Evolutionary conservation across 2,888 invertebrate genomes (phyloP).

Genomic region (Arge pagana): DNA sequence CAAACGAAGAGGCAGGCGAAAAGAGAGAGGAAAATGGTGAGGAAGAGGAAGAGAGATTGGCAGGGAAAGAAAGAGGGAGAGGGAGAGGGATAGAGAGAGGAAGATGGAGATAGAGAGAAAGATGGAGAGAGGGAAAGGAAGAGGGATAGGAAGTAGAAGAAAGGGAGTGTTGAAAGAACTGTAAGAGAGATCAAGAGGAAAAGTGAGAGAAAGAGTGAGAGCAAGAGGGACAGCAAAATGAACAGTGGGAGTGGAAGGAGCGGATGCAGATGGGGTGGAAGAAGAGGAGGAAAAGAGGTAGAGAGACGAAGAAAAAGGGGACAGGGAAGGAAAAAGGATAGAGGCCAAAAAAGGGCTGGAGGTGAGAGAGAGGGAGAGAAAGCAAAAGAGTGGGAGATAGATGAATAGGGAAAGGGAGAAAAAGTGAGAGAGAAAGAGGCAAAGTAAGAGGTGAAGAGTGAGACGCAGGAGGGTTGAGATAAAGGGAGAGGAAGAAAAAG

Average conservation of each 20-base stretch:
- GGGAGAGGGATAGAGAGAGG: neutral
- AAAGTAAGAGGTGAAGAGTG: neutral
- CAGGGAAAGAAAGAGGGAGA: neutral
- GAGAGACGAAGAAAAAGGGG: neutral
- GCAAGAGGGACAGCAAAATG: neutral
- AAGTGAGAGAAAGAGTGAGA: neutral
- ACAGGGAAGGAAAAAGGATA: neutral
- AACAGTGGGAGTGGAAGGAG: neutral
- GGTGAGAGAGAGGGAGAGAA: neutral
- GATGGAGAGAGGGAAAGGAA: neutral
- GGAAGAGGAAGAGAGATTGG: neutral
- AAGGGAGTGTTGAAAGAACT: neutral
- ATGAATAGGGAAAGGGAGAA: neutral
- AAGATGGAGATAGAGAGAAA: neutral
- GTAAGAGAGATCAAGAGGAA: neutral
- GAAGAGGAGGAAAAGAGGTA: neutral
- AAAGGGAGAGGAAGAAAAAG: slow-evolving; percentile 1
- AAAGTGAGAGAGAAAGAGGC: neutral
- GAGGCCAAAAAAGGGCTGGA: neutral
- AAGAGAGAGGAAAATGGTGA: neutral
- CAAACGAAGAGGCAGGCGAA: neutral
- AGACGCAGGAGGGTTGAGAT: neutral
- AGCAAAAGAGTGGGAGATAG: neutral
- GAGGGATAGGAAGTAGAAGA: neutral
- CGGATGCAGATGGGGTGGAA: neutral